Evolutionary conservation across 2,888 invertebrate genomes (phyloP), one percentile per base, ranked within the genome.

Genomic region (Dyspetes luteomarginatus): DNA sequence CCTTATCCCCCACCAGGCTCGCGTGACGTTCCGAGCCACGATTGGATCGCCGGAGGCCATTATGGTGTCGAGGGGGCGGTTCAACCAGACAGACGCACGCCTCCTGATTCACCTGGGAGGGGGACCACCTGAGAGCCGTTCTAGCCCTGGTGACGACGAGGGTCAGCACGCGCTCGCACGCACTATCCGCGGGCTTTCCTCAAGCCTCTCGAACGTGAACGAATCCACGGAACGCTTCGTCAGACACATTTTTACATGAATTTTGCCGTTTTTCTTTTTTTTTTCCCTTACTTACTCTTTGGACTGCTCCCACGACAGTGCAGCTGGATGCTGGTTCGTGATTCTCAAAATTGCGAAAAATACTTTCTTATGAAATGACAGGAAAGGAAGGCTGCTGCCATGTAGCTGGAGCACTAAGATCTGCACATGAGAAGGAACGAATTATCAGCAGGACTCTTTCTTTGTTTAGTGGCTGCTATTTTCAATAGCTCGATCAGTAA

Each of bases 11-110:
- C 86, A 78, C 88, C 81, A 77, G 24, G 3, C 0, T 30, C 22
- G 50, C 67, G 82, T 87, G 86, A 87, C 85, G 86, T 85, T 64
- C 68, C 2, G 19, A 0, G n/a, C 0, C 0, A 4, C 58, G 56
- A 86, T 90, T 92, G 87, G 91, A 28, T 19, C 36, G 43, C 75
- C 69, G 84, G 85, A 87, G 88, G 87, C 90, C 90, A 91, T 90
- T 90, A 91, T 90, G 91, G 91, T 91, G 85, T 86, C 89, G 82
- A 55, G 24, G 17, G 58, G 87, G 90, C 84, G 86, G 64, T 15
- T 5, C 26, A 7, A n/a, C 22, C 36, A 2, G 12, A 12, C n/a
- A n/a, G n/a, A 3, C 36, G 7, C 36, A 36, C 41, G 1, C 55
- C 19, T 64, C 36, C 24, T 28, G 30, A 22, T 50, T 55, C 17